Percentiles rank a stretch among this genome's conserved stretches.
Conservation (phyloP, 1,140 invertebrate genomes). For the Leptinotarsa defecta region DNA sequence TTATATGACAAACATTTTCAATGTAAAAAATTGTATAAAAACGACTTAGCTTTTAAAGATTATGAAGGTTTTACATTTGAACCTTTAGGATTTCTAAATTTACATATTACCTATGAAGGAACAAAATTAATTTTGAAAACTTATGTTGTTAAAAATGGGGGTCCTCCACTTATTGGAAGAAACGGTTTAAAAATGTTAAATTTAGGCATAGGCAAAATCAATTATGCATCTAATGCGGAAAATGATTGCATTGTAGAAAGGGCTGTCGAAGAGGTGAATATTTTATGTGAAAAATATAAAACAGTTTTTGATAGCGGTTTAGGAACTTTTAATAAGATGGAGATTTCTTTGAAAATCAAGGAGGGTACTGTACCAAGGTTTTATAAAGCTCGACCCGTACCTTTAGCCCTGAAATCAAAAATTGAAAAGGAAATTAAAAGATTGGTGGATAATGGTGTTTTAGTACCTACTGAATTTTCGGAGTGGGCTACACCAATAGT, state of each 20-base stretch:
- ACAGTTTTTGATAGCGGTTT: conserved; percentile 13
- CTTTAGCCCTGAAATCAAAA: no score
- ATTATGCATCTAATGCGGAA: background rate
- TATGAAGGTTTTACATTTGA: conserved; percentile 29
- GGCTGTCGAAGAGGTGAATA: background rate
- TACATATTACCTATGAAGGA: conserved; percentile 23
- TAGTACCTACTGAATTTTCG: background rate
- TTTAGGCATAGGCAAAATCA: conserved; percentile 26
- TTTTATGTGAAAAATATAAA: conserved; percentile 4
- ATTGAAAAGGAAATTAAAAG: background rate
- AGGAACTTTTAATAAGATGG: conserved; percentile 40
- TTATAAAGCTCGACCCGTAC: no score
- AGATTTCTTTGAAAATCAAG: conserved; percentile 19
- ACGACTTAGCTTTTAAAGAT: conserved; percentile 30
- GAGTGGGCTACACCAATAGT: conserved; percentile 36
- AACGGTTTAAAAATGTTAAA: conserved; percentile 21
- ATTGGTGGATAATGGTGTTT: conserved; percentile 9
- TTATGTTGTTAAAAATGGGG: conserved; percentile 29
- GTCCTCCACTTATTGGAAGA: conserved; percentile 22
- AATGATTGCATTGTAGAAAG: conserved; percentile 38
- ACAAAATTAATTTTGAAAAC: conserved; percentile 5
- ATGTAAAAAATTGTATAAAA: conserved; percentile 26
- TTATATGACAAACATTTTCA: conserved; percentile 34
- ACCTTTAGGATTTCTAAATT: conserved; percentile 27
- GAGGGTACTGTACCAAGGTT: background rate